Percentiles rank a stretch among this genome's conserved stretches.
Evolutionary conservation across 2,888 invertebrate species (phyloP).

Genomic region (Gandaritis pyraliata): DNA sequence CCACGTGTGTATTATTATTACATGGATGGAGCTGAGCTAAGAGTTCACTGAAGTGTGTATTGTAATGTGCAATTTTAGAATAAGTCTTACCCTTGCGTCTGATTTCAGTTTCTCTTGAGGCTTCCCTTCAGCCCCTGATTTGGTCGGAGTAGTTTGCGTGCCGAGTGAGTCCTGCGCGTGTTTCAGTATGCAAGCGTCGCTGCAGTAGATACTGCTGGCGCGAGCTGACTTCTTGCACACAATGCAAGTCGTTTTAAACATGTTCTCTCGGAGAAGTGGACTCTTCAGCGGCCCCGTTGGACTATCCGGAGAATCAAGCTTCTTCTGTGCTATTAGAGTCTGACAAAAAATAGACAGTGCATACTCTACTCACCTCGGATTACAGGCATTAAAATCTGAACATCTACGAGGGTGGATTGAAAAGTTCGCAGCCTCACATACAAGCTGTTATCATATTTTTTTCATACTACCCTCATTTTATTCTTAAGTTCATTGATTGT

Average conservation of each 20-base stretch:
- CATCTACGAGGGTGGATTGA: too few species aligned
- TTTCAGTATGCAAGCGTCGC: constrained; percentile 93
- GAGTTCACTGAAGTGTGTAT: neutral
- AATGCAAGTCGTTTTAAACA: constrained; percentile 85
- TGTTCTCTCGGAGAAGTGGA: constrained; percentile 48
- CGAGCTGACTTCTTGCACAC: constrained; percentile 91
- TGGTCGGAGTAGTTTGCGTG: constrained; percentile 52
- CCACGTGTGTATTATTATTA: too few species aligned
- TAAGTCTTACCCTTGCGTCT: constrained; percentile 69
- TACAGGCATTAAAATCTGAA: neutral
- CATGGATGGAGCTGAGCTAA: too few species aligned
- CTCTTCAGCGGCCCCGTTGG: constrained; percentile 32
- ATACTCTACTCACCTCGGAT: constrained; percentile 9
- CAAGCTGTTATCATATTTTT: too few species aligned
- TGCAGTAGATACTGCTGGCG: constrained; percentile 95
- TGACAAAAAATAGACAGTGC: constrained; percentile 32
- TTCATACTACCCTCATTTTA: too few species aligned
- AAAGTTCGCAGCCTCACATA: too few species aligned
- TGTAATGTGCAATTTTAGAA: neutral
- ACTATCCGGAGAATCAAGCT: constrained; percentile 38
- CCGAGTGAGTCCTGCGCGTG: constrained; percentile 90
- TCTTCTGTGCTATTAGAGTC: constrained; percentile 47
- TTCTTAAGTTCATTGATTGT: too few species aligned
- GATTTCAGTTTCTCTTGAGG: constrained; percentile 62
- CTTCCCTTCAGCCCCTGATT: constrained; percentile 59